Percentiles rank a stretch among this genome's conserved stretches.
Conservation (phyloP, 1,140 invertebrate species). For the Zaprionus capensis region DNA sequence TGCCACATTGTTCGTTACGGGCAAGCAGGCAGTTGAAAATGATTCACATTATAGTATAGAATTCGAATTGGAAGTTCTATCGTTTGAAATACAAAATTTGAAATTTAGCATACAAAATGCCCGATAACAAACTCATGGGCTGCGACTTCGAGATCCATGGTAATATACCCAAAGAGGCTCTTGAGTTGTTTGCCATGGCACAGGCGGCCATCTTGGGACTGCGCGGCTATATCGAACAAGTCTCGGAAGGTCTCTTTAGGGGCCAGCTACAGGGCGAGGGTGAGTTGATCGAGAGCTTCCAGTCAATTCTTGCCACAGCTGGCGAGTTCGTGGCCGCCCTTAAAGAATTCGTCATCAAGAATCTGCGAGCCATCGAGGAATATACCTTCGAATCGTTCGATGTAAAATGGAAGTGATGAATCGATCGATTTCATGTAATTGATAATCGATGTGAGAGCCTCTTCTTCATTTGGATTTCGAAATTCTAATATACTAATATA, state of each 20-base stretch:
- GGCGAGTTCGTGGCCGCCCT: constrained; percentile 58
- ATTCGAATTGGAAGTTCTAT: not conserved
- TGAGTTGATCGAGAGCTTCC: constrained; percentile 59
- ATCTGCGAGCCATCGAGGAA: constrained; percentile 49
- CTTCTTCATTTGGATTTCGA: not conserved
- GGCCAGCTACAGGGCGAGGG: constrained; percentile 60
- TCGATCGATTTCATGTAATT: not conserved
- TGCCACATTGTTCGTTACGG: not conserved
- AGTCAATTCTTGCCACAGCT: constrained; percentile 48
- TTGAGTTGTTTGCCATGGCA: constrained; percentile 49
- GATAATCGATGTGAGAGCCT: not conserved
- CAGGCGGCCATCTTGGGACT: constrained; percentile 55
- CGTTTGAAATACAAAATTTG: not conserved
- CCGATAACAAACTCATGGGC: constrained; percentile 27
- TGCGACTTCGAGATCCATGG: constrained; percentile 61
- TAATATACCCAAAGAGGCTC: constrained; percentile 55
- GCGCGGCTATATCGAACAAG: constrained; percentile 52
- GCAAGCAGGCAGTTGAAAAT: constrained; percentile 20
- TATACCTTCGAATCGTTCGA: constrained; percentile 59
- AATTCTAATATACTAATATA: not conserved
- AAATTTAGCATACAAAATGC: constrained; percentile 3
- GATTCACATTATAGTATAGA: not conserved
- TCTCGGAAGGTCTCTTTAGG: constrained; percentile 38
- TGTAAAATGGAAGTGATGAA: not conserved
- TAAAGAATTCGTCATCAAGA: constrained; percentile 62